Conservation (phyloP, 2,797 vertebrate genomes). For the Lepus townsendii region DNA sequence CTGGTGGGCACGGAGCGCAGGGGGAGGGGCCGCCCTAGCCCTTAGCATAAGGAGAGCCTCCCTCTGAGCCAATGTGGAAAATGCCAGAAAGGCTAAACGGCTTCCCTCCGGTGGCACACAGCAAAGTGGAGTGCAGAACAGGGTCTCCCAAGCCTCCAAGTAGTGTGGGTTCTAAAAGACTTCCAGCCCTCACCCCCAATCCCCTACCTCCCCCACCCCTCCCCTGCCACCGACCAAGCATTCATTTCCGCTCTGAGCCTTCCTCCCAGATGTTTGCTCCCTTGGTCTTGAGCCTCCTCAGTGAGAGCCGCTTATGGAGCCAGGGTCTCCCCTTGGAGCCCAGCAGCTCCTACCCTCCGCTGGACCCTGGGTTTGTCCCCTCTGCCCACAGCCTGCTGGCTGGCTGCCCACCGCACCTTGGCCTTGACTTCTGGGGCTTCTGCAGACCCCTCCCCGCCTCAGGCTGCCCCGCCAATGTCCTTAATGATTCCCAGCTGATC, state of each 20-base stretch:
- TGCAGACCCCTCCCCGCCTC: constrained; percentile 22
- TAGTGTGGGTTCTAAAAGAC: constrained; percentile 62
- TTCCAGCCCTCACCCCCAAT: neutral
- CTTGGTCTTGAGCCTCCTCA: neutral
- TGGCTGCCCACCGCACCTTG: neutral
- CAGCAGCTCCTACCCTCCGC: neutral
- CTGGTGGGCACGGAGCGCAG: neutral
- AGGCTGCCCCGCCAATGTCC: constrained; percentile 40
- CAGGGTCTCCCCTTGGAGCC: neutral
- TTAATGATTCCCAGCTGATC: constrained; percentile 80
- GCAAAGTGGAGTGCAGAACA: neutral
- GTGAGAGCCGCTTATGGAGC: neutral
- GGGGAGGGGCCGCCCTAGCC: neutral
- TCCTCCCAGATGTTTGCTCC: neutral
- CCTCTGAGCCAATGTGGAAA: neutral
- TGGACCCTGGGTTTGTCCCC: neutral
- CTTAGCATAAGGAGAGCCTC: neutral
- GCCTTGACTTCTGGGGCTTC: constrained; percentile 32
- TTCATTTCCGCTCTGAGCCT: constrained; percentile 77
- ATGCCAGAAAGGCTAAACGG: constrained; percentile 11
- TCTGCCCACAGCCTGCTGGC: neutral
- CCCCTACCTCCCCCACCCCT: constrained; percentile 66
- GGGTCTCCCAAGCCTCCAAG: neutral
- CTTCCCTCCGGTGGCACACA: neutral
- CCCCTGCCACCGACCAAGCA: constrained; percentile 53